Evolutionary conservation across 2,888 invertebrate species (phyloP).

Genomic region (Saturnia pavonia): DNA sequence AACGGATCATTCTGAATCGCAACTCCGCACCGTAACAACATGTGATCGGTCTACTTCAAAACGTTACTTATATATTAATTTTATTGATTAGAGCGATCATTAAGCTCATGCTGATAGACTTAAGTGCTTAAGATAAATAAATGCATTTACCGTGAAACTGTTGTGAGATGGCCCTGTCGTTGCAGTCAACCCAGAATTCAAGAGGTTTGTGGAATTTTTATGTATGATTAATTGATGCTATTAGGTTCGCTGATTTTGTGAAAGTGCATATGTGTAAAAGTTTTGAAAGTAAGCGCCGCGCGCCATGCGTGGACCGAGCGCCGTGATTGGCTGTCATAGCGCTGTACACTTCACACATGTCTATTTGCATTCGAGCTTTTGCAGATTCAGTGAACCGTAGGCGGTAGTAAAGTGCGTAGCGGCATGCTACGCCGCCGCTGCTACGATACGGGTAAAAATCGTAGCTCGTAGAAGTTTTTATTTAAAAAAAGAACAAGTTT

Average conservation of each 20-base stretch:
- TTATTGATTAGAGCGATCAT: slow-evolving; percentile 18
- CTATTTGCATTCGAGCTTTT: slow-evolving; percentile 75
- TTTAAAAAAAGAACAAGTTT: not conserved
- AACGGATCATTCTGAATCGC: slow-evolving; percentile 59
- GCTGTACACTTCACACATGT: slow-evolving; percentile 67
- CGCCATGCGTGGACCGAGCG: slow-evolving; percentile 71
- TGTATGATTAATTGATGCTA: slow-evolving; percentile 37
- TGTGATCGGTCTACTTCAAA: slow-evolving; percentile 41
- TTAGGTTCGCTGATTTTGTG: slow-evolving; percentile 47
- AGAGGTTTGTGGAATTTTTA: slow-evolving; percentile 70
- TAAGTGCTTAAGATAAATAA: slow-evolving; percentile 68
- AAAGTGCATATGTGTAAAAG: slow-evolving; percentile 69
- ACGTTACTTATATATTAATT: slow-evolving; percentile 11
- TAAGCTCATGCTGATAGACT: slow-evolving; percentile 36
- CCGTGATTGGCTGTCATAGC: slow-evolving; percentile 67
- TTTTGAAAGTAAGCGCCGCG: slow-evolving; percentile 73
- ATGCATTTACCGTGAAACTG: slow-evolving; percentile 75
- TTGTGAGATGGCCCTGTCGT: slow-evolving; percentile 82
- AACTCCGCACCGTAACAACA: slow-evolving; percentile 67
- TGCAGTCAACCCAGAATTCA: slow-evolving; percentile 81
- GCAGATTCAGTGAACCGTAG: slow-evolving; percentile 80
- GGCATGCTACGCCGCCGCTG: slow-evolving; percentile 48
- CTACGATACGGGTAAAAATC: slow-evolving; percentile 36
- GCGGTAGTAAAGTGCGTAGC: slow-evolving; percentile 65
- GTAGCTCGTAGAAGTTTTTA: slow-evolving; percentile 22